phyloP scores from a whole-genome alignment of 2,797 vertebrate species.

The Lacerta viridis region DNA sequence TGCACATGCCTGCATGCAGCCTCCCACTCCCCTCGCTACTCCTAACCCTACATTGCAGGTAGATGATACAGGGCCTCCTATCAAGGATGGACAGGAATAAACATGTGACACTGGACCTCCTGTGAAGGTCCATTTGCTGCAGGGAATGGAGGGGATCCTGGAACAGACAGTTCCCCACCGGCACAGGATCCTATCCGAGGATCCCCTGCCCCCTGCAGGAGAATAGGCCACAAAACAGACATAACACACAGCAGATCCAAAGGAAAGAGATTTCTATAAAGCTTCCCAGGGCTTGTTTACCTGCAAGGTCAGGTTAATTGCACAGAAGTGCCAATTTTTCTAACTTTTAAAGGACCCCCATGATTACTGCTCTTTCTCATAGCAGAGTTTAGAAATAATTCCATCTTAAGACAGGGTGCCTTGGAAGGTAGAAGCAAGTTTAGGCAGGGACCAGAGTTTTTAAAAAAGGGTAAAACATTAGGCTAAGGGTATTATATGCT shows the following conservation, averaged over 20 bases:
- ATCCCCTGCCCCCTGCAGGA: background rate
- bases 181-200: no score
- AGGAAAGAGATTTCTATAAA: background rate
- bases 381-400: background rate
- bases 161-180: no score
- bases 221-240: background rate
- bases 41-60: background rate
- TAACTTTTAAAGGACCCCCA: background rate
- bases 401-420: background rate
- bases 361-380: background rate
- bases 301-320: background rate
- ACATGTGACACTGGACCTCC: no score
- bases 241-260: background rate
- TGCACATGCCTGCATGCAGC: background rate
- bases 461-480: background rate
- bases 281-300: no score
- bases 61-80: background rate
- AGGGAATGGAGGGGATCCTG: no score
- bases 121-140: no score
- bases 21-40: background rate
- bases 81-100: background rate
- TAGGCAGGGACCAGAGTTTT: background rate
- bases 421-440: fast-evolving
- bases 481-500: background rate
- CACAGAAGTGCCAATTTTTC: background rate